Evolutionary conservation across 2,113 vertebrate species (phyloP), one percentile per base, ranked within the genome.

Genomic region (Mesocricetus auratus): DNA sequence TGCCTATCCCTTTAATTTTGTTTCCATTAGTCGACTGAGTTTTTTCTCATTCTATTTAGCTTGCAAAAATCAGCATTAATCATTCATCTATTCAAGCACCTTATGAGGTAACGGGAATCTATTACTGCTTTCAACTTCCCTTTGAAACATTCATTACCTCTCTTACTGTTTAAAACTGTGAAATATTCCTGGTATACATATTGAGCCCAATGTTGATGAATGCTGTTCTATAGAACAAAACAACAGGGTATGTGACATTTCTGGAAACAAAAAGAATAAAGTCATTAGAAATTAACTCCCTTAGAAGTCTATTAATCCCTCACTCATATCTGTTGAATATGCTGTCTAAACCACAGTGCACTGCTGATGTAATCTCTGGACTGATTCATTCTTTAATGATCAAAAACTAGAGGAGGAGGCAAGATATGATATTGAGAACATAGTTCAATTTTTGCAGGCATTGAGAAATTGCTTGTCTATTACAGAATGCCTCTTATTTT

Each of bases 161-260:
- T 86, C 47, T 83, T 7, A 7, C 90, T 94, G 22, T 91, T 96
- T 96, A 95, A 96, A 81, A 91, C 21, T 93, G 50, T 87, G 77
- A 96, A 96, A 96, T 73, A 92, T 95, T 96, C 26, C 83, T 94
- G 50, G 96, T 85, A 78, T 78, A 36, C 62, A 85, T 13, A 94
- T 94, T 95, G 96, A 96, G 83, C 78, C 83, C 87, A 3, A 94
- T 62, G 39, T 97, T 93, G 62, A 97, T 85, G 82, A 97, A 97
- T 93, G 31, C 17, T 86, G 22, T 78, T 97, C 33, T 85, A 78
- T 83, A 93, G 86, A 96, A 95, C 90, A 66, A 96, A 95, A 96
- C 89, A 97, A 87, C 45, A 93, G 53, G 56, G 33, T 93, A 42
- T 96, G 24, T 83, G 78, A 88, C 24, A 90, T 33, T 90, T 92